Evolutionary conservation across 2,888 invertebrate species (phyloP).

Genomic region (Bugulina stolonifera): DNA sequence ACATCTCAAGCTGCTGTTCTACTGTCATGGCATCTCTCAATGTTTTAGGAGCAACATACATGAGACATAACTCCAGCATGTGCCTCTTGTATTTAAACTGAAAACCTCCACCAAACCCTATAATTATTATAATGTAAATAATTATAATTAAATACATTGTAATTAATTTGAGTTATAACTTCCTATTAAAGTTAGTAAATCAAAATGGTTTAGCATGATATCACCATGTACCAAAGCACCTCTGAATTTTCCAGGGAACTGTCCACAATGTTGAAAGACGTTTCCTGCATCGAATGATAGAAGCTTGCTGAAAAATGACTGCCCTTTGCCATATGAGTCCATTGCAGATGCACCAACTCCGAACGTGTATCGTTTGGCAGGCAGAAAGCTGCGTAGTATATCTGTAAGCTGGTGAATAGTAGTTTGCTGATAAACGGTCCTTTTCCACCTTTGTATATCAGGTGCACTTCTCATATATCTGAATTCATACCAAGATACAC

Average conservation of each 20-base stretch:
- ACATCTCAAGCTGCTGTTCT: not conserved
- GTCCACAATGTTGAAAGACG: slow-evolving; percentile 22
- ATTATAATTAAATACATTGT: too few relatives aligned
- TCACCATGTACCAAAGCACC: too few relatives aligned
- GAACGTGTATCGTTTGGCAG: not conserved
- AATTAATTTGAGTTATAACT: too few relatives aligned
- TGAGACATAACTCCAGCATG: slow-evolving; percentile 25
- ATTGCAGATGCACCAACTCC: slow-evolving; percentile 21
- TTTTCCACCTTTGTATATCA: slow-evolving; percentile 21
- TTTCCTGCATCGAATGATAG: slow-evolving; percentile 18
- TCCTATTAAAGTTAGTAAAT: too few relatives aligned
- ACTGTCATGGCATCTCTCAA: slow-evolving; percentile 16
- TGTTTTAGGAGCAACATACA: slow-evolving; percentile 14
- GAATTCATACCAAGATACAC: too few relatives aligned
- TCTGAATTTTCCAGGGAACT: slow-evolving; percentile 21
- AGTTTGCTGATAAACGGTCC: not conserved
- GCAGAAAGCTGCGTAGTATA: not conserved
- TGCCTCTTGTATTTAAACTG: slow-evolving; percentile 22
- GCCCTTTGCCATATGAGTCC: slow-evolving; percentile 23
- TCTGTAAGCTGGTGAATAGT: slow-evolving; percentile 6
- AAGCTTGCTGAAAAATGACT: slow-evolving; percentile 1
- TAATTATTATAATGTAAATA: not conserved
- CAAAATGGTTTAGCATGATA: too few relatives aligned
- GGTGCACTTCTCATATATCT: slow-evolving; percentile 11
- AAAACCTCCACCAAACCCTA: slow-evolving; percentile 9